Evolutionary conservation across 2,888 invertebrate species (phyloP), one percentile per base, ranked within the genome.

Genomic region (Alentia gelatinosa): DNA sequence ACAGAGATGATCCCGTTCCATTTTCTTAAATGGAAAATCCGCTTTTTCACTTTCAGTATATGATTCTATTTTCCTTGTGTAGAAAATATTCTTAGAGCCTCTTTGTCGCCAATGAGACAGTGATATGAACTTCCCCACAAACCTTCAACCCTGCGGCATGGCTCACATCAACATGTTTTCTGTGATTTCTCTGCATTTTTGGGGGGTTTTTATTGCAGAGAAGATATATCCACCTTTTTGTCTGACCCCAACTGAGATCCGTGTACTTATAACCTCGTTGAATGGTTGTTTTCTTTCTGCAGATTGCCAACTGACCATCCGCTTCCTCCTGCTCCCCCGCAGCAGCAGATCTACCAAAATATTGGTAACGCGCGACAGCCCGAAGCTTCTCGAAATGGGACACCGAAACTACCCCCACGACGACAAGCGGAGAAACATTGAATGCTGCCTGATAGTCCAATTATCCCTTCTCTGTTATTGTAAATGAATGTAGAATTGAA

Each of bases 291-390:
- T 63, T 26, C 4, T 26, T 5, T 74, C 74, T 19, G 5, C 74
- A 89, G 89, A 26, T 35, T 89, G 26, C 39, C 89, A 0, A 35
- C 35, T 4, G 89, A 63, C 56, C 89, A 50, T 23, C 63, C 63
- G 19, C 33, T 39, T 0, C 89, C 56, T 37, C 89, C 89, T 0
- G 5, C 63, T 0, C 86, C 26, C 1, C 56, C 37, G 0, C 37
- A 63, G 37, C 74, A 68, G 89, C 89, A 89, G 39, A 63, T 89
- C 26, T 89, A 89, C 40, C 89, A 89, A 26, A 89, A 89, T 75
- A 33, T 89, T 9, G 74, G 68, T 4, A 89, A 89, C 68, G 89
- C 39, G 0, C 79, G 79, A 19, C 39, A 15, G n/a, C 35, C 79
- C 3, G 79, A 79, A 19, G 39, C 1, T 37, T 19, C 79, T 1